A percentile compares a stretch with the other conserved stretches of the same genome.
phyloP scores from a whole-genome alignment of 2,888 invertebrate genomes.

The Abrostola tripartita region DNA sequence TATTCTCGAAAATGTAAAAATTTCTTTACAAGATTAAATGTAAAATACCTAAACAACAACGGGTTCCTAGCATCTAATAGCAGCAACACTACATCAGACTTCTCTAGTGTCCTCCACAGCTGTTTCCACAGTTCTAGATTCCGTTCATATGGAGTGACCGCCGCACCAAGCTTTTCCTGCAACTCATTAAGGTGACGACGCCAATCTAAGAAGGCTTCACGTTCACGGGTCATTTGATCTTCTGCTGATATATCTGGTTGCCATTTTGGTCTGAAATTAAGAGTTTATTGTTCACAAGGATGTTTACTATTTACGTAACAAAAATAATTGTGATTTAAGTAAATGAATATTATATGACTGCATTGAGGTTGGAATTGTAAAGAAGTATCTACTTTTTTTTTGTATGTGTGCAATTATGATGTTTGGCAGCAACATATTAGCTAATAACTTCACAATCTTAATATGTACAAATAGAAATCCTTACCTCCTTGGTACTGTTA shows the following conservation, averaged over 20 bases:
- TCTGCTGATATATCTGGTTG: constrained; percentile 91
- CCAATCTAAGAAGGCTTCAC: constrained; percentile 96
- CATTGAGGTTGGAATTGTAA: no score
- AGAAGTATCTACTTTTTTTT: no score
- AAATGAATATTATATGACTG: no score
- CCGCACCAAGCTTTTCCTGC: constrained; percentile 92
- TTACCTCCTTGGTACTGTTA: constrained; percentile 93
- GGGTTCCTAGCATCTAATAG: constrained; percentile 99
- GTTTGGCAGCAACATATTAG: background rate
- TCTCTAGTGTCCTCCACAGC: constrained; percentile 99
- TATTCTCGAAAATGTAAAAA: no score
- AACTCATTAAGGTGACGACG: constrained; percentile 93
- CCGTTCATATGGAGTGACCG: constrained; percentile 98
- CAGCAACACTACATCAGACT: constrained; percentile 97
- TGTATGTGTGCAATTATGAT: no score
- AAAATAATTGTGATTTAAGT: no score
- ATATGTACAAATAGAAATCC: background rate
- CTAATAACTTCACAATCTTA: background rate
- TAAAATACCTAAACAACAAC: constrained; percentile 90
- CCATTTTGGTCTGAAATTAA: constrained; percentile 92
- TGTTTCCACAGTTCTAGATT: constrained; percentile 99
- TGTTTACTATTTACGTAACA: background rate
- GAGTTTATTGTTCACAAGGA: background rate
- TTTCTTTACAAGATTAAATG: no score
- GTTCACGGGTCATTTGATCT: constrained; percentile 94